phyloP scores from a whole-genome alignment of 2,113 vertebrate species.

The Stomatorhinus ivindoensis region DNA sequence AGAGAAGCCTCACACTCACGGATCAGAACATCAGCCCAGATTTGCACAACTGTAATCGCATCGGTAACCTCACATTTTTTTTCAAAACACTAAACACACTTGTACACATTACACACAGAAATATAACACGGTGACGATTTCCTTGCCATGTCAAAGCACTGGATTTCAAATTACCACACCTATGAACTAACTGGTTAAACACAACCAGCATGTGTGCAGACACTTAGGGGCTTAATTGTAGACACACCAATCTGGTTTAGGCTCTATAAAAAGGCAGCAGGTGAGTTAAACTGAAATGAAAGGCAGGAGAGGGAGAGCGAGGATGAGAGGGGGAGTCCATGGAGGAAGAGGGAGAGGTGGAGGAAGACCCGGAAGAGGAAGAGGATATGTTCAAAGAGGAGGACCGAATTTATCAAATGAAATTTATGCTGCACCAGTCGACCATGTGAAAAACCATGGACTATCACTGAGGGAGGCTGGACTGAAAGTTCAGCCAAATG shows the following conservation, averaged over 20 bases:
- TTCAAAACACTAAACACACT: not conserved
- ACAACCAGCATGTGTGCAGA: not conserved
- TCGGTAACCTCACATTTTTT: not conserved
- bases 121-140: not conserved
- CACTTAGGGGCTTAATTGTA: not conserved
- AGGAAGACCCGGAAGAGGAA: too few species aligned
- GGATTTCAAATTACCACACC: not conserved
- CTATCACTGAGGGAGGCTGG: not conserved
- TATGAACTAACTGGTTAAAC: not conserved
- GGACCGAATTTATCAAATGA: not conserved
- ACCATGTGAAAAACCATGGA: not conserved
- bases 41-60: not conserved
- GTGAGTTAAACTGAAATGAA: too few species aligned
- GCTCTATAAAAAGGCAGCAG: too few species aligned
- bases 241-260: too few species aligned
- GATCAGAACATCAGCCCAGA: not conserved
- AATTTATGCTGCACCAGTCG: not conserved
- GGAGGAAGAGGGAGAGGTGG: too few species aligned
- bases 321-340: too few species aligned
- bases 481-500: not conserved
- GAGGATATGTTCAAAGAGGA: not conserved
- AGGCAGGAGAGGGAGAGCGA: too few species aligned
- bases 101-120: not conserved
- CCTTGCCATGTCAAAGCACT: not conserved
- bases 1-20: not conserved